Conservation (phyloP, 2,113 vertebrate genomes). For the Abramis brama region DNA sequence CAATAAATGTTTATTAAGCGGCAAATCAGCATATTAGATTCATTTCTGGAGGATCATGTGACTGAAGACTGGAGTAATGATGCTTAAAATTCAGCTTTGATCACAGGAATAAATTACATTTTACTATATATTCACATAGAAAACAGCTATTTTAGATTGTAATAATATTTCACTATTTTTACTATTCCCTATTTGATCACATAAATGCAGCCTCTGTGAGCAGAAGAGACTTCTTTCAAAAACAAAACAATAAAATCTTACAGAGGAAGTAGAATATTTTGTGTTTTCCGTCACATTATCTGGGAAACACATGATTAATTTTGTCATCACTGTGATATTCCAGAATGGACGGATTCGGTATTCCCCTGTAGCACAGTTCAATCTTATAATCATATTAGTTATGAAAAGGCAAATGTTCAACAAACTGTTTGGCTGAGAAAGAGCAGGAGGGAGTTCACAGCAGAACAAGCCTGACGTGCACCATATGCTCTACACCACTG, state of each 20-base stretch:
- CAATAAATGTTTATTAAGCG: not conserved
- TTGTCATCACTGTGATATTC: not conserved
- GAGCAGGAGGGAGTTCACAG: not conserved
- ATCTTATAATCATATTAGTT: not conserved
- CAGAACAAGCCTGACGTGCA: not conserved
- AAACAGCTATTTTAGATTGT: not conserved
- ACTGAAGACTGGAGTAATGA: not conserved
- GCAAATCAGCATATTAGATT: not conserved
- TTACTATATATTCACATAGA: not conserved
- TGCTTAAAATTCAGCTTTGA: not conserved
- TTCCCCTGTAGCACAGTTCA: not conserved
- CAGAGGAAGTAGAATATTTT: not conserved
- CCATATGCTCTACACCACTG: not conserved
- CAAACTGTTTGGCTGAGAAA: not conserved
- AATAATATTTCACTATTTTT: not conserved
- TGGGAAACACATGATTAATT: not conserved
- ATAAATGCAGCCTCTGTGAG: not conserved
- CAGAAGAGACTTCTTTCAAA: not conserved
- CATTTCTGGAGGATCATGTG: not conserved
- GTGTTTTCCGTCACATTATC: no score
- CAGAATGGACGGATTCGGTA: not conserved
- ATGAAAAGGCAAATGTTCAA: not conserved
- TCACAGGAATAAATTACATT: not conserved
- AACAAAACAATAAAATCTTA: not conserved
- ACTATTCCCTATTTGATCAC: not conserved